Base-by-base conservation (phyloP, 2,797 vertebrate genomes). In the Lacerta bilineata region DNA sequence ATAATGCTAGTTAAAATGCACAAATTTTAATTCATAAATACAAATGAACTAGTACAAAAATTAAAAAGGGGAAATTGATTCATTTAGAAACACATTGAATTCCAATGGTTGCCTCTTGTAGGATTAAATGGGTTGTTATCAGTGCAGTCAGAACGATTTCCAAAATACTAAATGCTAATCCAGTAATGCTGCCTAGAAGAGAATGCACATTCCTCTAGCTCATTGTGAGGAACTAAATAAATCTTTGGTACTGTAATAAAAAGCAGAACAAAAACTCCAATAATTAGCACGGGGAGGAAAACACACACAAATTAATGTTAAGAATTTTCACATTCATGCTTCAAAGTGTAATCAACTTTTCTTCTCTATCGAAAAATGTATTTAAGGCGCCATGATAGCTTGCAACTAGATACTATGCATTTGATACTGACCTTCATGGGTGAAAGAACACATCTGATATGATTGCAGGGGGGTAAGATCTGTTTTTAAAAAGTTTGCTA, bases 11-110 rank as follows among this genome's bases (percentile, higher is more conserved):
- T 87, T 89, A 95, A 93, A 39, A 92, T 84, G 91, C 74, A 93
- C 11, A 89, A 90, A 87, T 92, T 20, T 93, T 91, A 86, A 93
- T 93, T 93, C 91, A 95, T 87, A 95, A 96, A 94, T 93, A 95
- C 86, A 91, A 50, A 83, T 15, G 46, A 84, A 91, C 88, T 88
- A 91, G 46, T 90, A 90, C 92, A 93, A 94, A 94, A 88, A 2
- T 85, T 88, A 81, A 88, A 89, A 68, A 55, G 78, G 89, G 25
- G 7, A 91, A 74, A 88, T 89, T 66, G 82, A 81, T 89, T 91
- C 94, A 91, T 90, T 95, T 95, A 94, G 9, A 93, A 90, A 90
- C 72, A 80, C 85, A 91, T 88, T 94, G 75, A 0, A 77, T 86
- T 84, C 88, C 88, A 90, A 91, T 81, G 92, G 74, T 50, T 84